phyloP scores from a whole-genome alignment of 2,797 vertebrate species.

The Hylomyscus alleni region DNA sequence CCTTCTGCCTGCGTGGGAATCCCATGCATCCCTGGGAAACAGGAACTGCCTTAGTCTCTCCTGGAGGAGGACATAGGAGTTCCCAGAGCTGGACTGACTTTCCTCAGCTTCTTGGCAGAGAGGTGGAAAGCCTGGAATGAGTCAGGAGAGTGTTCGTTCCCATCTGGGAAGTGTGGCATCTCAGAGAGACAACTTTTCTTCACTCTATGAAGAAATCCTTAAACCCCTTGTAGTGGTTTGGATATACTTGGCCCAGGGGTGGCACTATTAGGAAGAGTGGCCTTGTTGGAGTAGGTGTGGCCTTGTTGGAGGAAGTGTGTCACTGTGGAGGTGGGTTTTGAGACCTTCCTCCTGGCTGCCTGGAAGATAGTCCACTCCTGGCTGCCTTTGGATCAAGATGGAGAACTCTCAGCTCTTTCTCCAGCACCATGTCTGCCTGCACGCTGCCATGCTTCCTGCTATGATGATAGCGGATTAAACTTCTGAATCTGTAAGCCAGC shows the following conservation, averaged over 20 bases:
- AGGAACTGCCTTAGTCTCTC: neutral
- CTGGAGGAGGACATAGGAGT: neutral
- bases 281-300: neutral
- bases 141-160: neutral
- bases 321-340: neutral
- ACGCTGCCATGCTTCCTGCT: neutral
- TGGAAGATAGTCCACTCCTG: neutral
- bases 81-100: too few relatives aligned
- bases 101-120: neutral
- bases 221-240: neutral
- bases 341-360: neutral
- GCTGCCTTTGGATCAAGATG: neutral
- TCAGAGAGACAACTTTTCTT: neutral
- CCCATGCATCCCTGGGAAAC: rapidly evolving
- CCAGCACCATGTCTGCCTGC: neutral
- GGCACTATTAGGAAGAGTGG: neutral
- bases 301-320: neutral
- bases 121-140: rapidly evolving
- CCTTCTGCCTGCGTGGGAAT: neutral
- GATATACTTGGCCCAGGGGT: neutral
- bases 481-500: neutral
- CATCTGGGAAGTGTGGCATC: rapidly evolving
- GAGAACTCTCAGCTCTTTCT: neutral
- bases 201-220: neutral
- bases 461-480: neutral